Evolutionary conservation across 2,888 invertebrate genomes (phyloP).

Genomic region (Pollenia angustigena): DNA sequence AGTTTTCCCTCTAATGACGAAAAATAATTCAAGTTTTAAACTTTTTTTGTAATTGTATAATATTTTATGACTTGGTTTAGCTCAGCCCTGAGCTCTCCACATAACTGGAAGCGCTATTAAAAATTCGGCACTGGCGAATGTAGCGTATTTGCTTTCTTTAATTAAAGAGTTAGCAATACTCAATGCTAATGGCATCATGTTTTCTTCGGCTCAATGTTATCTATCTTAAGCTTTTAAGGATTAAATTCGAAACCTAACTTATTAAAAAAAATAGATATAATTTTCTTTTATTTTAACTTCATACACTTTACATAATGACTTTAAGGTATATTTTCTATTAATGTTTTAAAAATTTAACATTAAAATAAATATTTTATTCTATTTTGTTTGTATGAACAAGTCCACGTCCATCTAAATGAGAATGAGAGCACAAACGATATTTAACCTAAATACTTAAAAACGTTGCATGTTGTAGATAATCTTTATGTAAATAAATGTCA

Average conservation of each 20-base stretch:
- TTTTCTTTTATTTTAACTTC: neutral
- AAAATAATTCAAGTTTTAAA: too few relatives aligned
- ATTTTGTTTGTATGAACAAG: conserved; percentile 29
- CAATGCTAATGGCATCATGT: neutral
- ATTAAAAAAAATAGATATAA: conserved; percentile 19
- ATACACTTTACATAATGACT: neutral
- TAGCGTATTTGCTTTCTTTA: too few relatives aligned
- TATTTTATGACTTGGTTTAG: too few relatives aligned
- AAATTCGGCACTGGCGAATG: too few relatives aligned
- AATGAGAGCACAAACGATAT: conserved; percentile 15
- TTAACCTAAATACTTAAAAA: conserved; percentile 58
- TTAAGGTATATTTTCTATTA: neutral
- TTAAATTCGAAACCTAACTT: neutral
- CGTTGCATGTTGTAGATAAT: conserved; percentile 44
- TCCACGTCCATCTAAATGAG: neutral
- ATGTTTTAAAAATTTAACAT: conserved; percentile 27
- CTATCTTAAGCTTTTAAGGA: neutral
- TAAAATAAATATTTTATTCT: conserved; percentile 46
- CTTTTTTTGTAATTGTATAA: too few relatives aligned
- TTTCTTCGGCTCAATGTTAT: neutral
- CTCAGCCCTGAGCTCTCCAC: too few relatives aligned
- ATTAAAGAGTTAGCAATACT: too few relatives aligned
- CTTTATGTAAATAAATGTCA: conserved; percentile 32
- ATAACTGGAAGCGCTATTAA: too few relatives aligned
- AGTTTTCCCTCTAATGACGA: too few relatives aligned